Evolutionary conservation across 2,113 vertebrate species (phyloP).

Genomic region (Peromyscus leucopus): DNA sequence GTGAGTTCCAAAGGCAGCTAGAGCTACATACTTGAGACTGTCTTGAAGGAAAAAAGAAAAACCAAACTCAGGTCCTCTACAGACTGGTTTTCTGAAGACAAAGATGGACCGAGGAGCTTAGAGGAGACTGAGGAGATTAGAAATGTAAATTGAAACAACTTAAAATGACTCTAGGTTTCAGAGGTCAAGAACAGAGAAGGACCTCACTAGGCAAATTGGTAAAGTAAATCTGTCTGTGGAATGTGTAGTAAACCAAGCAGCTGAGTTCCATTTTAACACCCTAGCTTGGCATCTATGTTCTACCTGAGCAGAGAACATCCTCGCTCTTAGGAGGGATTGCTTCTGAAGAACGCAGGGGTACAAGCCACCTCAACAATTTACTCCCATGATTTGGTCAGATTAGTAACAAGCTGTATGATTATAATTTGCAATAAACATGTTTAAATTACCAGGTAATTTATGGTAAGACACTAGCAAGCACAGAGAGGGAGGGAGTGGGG

Average conservation of each 20-base stretch:
- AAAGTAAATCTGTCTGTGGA: accelerated
- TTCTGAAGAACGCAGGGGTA: background rate
- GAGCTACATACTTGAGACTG: background rate
- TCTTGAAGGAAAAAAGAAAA: background rate
- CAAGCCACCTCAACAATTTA: background rate
- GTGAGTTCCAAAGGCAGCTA: background rate
- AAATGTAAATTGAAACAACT: background rate
- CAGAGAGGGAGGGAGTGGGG: background rate
- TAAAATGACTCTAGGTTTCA: background rate
- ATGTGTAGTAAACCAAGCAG: accelerated
- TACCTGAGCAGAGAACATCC: background rate
- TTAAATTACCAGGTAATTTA: background rate
- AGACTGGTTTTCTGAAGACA: background rate
- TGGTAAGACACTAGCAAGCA: background rate
- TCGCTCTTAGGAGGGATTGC: background rate
- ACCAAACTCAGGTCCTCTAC: too few species aligned
- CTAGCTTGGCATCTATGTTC: background rate
- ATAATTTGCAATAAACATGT: background rate
- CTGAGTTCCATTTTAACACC: background rate
- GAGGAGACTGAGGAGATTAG: background rate
- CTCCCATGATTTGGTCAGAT: background rate
- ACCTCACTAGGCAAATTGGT: background rate
- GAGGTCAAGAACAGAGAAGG: background rate
- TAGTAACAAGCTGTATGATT: background rate
- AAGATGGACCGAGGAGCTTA: background rate